Evolutionary conservation across 1,140 invertebrate species (phyloP).

Genomic region (Drosophila quadrilineata): DNA sequence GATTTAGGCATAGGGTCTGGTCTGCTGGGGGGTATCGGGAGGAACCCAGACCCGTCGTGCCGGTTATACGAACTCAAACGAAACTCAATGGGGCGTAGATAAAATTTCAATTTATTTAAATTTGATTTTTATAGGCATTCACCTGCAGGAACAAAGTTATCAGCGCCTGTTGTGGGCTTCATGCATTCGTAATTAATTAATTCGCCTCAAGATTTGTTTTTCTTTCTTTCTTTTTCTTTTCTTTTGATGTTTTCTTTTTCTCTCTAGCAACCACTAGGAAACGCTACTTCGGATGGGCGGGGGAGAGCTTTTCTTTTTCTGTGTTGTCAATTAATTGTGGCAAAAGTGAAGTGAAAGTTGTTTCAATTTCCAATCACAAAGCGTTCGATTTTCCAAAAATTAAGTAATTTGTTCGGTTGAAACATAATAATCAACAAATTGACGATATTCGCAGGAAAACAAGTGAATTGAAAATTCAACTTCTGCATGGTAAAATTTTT

Average conservation of each 20-base stretch:
- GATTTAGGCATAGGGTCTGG: background rate
- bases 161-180: slow-evolving; percentile 17
- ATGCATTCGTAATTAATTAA: slow-evolving; percentile 75
- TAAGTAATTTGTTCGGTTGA: slow-evolving; percentile 55
- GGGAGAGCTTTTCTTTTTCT: slow-evolving; percentile 53
- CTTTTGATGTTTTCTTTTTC: slow-evolving; percentile 21
- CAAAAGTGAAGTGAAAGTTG: slow-evolving; percentile 68
- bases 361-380: slow-evolving; percentile 56
- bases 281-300: background rate
- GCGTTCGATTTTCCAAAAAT: slow-evolving; percentile 45
- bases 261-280: slow-evolving; percentile 24
- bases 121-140: slow-evolving; percentile 60
- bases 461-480: too few relatives aligned
- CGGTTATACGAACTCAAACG: slow-evolving; percentile 33
- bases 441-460: slow-evolving; percentile 25
- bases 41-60: background rate
- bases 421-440: slow-evolving; percentile 29
- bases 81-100: slow-evolving; percentile 44
- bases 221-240: slow-evolving; percentile 22
- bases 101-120: slow-evolving; percentile 70
- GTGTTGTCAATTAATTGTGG: slow-evolving; percentile 61
- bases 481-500: too few relatives aligned
- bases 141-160: slow-evolving; percentile 50
- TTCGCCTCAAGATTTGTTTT: slow-evolving; percentile 50
- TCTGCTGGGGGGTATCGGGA: background rate